Base-by-base conservation (phyloP, 2,888 invertebrate species). In the Torymus texanus region DNA sequence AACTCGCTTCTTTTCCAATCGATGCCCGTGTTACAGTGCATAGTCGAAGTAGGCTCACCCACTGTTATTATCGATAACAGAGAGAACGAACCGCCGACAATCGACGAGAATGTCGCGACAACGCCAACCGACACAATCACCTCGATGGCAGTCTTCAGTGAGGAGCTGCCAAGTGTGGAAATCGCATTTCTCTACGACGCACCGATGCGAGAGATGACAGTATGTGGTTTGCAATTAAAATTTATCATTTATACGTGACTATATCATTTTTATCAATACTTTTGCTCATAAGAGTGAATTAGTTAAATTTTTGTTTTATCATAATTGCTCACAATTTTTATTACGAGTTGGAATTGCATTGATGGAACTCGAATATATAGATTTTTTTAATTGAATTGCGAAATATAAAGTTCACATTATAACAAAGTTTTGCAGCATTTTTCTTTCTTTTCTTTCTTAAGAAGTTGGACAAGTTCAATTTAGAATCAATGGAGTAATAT, bases 181-280 rank as follows among this genome's bases (percentile, higher is more conserved):
- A 94, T 97, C 81, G 96, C 97, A 10, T 93, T 98, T 87, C 92
- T 96, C 53, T 98, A 97, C 89, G 97, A 97, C 89, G 96, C 97
- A 14, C 96, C 96, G 10, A 96, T 97, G 91, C 93, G 96, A 80
- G 96, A 96, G 91, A 97, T 98, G 96, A 96, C 96, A 63, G 95
- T 90, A 24, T 8, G 82, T 76, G 41, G 5, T 41, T 41, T 41
- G 0, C 41, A 41, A 41, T 8, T 41, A 41, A 5, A 41, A 8
- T 41, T 41, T 8, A 41, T 41, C 10, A 41, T 41, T 41, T 8
- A 8, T 1, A 8, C 41, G 8, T 41, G 41, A 41, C 41, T 41
- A 41, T 41, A 41, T 8, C 41, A 41, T 1, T 8, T 41, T 41
- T 8, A 41, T 41, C 41, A 8, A 41, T 8, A 41, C 41, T 41